Evolutionary conservation across 2,113 vertebrate species (phyloP).

Genomic region (Blennius ocellaris): DNA sequence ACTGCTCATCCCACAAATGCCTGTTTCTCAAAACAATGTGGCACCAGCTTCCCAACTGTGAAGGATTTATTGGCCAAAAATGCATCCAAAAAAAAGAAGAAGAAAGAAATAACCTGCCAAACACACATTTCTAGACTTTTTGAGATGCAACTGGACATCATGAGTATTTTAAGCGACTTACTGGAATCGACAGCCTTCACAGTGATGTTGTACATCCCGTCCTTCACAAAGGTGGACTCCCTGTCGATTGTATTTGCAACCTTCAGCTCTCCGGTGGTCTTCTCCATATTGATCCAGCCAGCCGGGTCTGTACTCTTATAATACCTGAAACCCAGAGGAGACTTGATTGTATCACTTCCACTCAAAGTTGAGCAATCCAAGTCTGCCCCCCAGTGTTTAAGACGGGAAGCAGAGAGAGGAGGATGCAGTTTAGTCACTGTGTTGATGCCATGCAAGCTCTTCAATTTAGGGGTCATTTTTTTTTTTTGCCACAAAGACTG

Average conservation of each 20-base stretch:
- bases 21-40: too few relatives aligned
- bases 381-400: slow-evolving; percentile 50
- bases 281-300: slow-evolving; percentile 86
- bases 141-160: too few relatives aligned
- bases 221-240: slow-evolving; percentile 83
- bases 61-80: too few relatives aligned
- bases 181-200: slow-evolving; percentile 76
- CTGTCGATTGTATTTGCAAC: slow-evolving; percentile 86
- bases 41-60: too few relatives aligned
- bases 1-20: too few relatives aligned
- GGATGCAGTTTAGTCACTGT: not conserved
- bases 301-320: slow-evolving; percentile 83
- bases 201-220: slow-evolving; percentile 79
- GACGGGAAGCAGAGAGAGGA: not conserved
- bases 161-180: slow-evolving; percentile 41
- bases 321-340: slow-evolving; percentile 82
- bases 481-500: too few relatives aligned
- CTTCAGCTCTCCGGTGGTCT: slow-evolving; percentile 82
- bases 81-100: too few relatives aligned
- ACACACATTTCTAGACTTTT: too few relatives aligned
- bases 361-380: slow-evolving; percentile 24
- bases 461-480: not conserved
- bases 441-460: not conserved
- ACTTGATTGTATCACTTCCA: not conserved
- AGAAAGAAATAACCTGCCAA: too few relatives aligned